A percentile compares a stretch with the other conserved stretches of the same genome.
phyloP scores from a whole-genome alignment of 2,113 vertebrate species.

The Sceloporus undulatus region DNA sequence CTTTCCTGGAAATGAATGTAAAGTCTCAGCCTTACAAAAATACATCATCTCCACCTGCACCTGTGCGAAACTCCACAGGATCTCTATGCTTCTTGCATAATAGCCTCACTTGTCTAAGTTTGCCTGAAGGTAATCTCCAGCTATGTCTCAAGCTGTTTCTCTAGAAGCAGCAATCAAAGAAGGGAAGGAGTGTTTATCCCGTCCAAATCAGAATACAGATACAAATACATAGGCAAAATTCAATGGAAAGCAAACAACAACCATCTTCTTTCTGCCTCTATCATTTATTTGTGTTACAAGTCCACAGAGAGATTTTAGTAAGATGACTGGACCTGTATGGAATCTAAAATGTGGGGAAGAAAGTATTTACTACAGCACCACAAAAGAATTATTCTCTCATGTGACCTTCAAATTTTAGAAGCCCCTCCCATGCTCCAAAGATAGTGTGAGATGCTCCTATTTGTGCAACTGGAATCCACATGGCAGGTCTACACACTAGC shows the following conservation, averaged over 20 bases:
- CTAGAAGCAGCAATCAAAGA: slow-evolving; percentile 20
- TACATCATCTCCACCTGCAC: slow-evolving; percentile 40
- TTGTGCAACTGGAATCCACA: neutral
- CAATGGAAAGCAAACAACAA: neutral
- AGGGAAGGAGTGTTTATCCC: slow-evolving; percentile 15
- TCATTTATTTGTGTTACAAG: neutral
- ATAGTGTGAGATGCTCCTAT: neutral
- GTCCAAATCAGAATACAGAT: slow-evolving; percentile 14
- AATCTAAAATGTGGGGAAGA: neutral
- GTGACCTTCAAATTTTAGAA: neutral
- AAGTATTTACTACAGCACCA: neutral
- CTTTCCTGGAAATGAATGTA: neutral
- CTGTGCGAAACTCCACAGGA: neutral
- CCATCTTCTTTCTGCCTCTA: fast-evolving
- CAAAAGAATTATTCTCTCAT: neutral
- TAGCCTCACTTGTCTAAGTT: slow-evolving; percentile 8
- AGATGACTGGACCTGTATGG: neutral
- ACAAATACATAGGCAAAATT: neutral
- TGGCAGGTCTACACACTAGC: neutral
- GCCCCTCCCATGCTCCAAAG: neutral
- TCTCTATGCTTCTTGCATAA: slow-evolving; percentile 19
- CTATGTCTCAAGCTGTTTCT: neutral
- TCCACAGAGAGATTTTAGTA: neutral
- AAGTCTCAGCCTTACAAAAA: slow-evolving; percentile 34
- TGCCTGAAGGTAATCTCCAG: slow-evolving; percentile 1